Evolutionary conservation across 2,888 invertebrate genomes (phyloP), one percentile per base, ranked within the genome.

Genomic region (Gymnosoma rotundatum): DNA sequence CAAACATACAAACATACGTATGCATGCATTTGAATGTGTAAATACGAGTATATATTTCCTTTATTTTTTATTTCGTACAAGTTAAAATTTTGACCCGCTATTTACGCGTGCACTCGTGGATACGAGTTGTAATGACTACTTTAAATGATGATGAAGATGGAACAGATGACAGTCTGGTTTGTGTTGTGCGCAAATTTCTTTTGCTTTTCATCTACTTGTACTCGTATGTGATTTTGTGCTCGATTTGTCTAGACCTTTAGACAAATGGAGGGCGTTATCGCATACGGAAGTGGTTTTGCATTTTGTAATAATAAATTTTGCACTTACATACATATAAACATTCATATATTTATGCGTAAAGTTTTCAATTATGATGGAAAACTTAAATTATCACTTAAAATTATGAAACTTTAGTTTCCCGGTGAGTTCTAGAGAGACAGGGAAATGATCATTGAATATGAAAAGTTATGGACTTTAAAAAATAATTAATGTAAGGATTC

Each of bases 221-320:
- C 78, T 60, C 64, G 58, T 52, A 52, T 73, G 70, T 36, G 69
- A 72, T 83, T 70, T 61, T 75, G 83, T 84, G 80, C 78, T 54
- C 78, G 78, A 78, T 81, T 84, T 81, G 81, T 84, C 81, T 84
- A 81, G 83, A 80, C 83, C 72, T 80, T 73, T 73, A 69, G 83
- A 80, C 75, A 78, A 78, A 80, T 78, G 81, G 81, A 78, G 81
- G 81, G 84, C 73, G 84, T 81, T 84, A 78, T 84, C 84, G 78
- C 63, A 81, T 78, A 78, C 81, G 84, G 81, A 84, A 84, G 78
- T 81, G 70, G 69, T 58, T 81, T 76, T 69, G 78, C 60, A 54
- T 73, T 74, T 70, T 78, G 56, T 42, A 70, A 60, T 79, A 69
- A 63, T 54, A 70, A 48, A 82, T 82, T 70, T 64, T 79, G 73